These are phyloP conservation scores for Parus major DNA, from an alignment of 2,113 vertebrate species.

Conservation along the genomic window DNA sequence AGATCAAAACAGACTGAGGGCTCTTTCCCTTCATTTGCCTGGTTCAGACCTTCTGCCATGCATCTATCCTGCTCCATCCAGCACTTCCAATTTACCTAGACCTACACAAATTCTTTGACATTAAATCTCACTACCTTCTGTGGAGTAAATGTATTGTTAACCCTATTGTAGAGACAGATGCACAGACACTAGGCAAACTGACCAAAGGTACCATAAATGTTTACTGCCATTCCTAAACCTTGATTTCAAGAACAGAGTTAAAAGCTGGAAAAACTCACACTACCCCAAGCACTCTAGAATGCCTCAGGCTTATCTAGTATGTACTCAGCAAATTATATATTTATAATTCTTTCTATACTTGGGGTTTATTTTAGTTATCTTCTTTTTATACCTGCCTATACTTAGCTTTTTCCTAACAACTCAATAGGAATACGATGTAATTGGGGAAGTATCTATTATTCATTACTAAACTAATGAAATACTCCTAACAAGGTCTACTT, in stretches of 20 bases:
- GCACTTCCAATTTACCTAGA: neutral
- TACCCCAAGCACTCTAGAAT: neutral
- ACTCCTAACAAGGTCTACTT: neutral
- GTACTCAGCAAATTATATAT: neutral
- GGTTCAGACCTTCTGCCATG: neutral
- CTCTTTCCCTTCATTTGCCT: neutral
- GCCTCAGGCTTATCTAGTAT: neutral
- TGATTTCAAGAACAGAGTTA: neutral
- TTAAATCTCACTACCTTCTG: neutral
- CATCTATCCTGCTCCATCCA: neutral
- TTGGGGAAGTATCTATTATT: neutral
- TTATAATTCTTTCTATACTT: neutral
- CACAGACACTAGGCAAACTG: neutral
- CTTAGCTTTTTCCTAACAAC: neutral
- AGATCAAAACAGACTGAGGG: neutral
- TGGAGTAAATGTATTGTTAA: neutral
- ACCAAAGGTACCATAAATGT: neutral
- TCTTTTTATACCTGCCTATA: neutral
- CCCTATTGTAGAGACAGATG: neutral
- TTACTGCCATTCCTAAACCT: neutral
- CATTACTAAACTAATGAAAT: neutral
- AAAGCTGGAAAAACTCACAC: neutral
- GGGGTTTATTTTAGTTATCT: neutral
- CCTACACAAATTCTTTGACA: neutral
- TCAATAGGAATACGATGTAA: neutral